phyloP scores from a whole-genome alignment of 2,888 invertebrate species.

The Halocaridina rubra region DNA sequence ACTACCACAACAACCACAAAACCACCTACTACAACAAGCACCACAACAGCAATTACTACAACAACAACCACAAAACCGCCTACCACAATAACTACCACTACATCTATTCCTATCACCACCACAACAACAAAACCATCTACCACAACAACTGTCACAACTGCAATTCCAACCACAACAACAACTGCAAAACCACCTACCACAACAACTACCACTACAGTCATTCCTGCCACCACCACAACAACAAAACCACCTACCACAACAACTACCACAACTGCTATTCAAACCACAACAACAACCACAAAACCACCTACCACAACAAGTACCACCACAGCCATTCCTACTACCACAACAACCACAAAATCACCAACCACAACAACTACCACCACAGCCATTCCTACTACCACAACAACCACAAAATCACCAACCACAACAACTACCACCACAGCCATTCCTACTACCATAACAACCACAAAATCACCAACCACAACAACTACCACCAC shows the following conservation, averaged over 20 bases:
- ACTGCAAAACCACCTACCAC: neutral
- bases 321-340: neutral
- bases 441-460: neutral
- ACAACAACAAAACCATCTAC: conserved; percentile 9
- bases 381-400: conserved; percentile 10
- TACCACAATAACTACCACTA: neutral
- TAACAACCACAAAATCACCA: neutral
- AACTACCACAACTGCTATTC: neutral
- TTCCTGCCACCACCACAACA: neutral
- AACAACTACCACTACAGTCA: neutral
- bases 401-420: neutral
- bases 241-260: neutral
- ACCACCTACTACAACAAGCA: neutral
- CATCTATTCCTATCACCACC: neutral
- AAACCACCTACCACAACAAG: neutral
- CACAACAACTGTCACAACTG: neutral
- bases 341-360: neutral
- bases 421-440: conserved; percentile 11
- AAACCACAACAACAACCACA: neutral
- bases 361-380: neutral
- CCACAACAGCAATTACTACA: neutral
- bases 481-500: neutral
- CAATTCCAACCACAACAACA: neutral
- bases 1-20: neutral
- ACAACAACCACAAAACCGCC: conserved; percentile 5